A percentile compares a stretch with the other conserved stretches of the same genome.
phyloP scores from a whole-genome alignment of 2,888 invertebrate genomes.

The Protonemura montana region DNA sequence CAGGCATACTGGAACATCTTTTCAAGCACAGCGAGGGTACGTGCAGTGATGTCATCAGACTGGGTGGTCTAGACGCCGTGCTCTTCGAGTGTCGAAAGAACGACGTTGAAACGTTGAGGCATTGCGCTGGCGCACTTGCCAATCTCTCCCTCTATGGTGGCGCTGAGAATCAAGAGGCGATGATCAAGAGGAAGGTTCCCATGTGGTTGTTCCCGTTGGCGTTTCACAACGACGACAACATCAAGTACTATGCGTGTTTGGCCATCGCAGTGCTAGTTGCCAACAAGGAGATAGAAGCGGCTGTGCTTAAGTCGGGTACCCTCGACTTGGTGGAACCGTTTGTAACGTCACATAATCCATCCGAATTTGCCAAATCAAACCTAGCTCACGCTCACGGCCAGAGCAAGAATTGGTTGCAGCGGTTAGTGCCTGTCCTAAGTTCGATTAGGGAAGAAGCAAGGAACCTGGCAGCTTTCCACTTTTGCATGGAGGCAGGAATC shows the following conservation, averaged over 20 bases:
- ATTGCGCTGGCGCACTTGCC: slow-evolving; percentile 96
- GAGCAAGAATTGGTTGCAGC: slow-evolving; percentile 92
- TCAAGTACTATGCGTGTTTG: slow-evolving; percentile 97
- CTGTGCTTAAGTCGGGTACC: slow-evolving; percentile 95
- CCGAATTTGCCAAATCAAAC: slow-evolving; percentile 91
- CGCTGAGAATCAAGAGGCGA: slow-evolving; percentile 95
- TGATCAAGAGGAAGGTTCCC: slow-evolving; percentile 93
- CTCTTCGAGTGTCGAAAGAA: slow-evolving; percentile 92
- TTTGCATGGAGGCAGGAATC: slow-evolving; percentile 99
- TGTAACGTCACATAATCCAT: slow-evolving; percentile 92
- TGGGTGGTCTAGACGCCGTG: slow-evolving; percentile 94
- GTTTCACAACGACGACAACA: slow-evolving; percentile 95
- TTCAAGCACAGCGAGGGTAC: slow-evolving; percentile 97
- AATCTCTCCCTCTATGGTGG: slow-evolving; percentile 97
- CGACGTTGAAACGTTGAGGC: slow-evolving; percentile 90
- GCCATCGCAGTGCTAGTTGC: slow-evolving; percentile 96
- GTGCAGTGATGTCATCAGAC: slow-evolving; percentile 89
- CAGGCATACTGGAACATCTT: slow-evolving; percentile 89
- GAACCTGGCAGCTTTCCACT: slow-evolving; percentile 96
- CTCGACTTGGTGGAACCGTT: slow-evolving; percentile 96
- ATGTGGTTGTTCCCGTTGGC: slow-evolving; percentile 98
- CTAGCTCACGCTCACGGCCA: slow-evolving; percentile 94
- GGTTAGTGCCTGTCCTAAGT: slow-evolving; percentile 91
- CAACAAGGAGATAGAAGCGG: slow-evolving; percentile 97
- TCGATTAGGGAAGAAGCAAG: slow-evolving; percentile 96